Evolutionary conservation across 2,113 vertebrate species (phyloP), one percentile per base, ranked within the genome.

Genomic region (Halcyon senegalensis): DNA sequence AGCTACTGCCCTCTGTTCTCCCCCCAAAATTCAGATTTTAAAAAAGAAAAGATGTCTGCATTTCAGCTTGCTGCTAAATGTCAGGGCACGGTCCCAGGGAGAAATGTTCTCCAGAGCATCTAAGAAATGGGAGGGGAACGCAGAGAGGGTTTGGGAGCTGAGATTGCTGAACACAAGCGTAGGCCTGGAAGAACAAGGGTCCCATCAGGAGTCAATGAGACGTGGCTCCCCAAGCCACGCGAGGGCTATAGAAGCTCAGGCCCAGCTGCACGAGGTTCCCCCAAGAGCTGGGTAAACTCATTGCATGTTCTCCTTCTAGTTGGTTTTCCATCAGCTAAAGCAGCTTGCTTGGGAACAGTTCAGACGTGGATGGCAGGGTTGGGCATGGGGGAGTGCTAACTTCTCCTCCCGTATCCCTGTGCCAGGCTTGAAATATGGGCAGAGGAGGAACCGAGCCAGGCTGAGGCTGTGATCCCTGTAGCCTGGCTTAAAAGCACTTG

Each of bases 181-280:
- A 25, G 41, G n/a, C 43, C 5, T 5, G 23, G 2, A 2, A 35
- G 83, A 81, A 3, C 72, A 11, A 9, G 43, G 70, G 92, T 31
- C 72, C 90, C 91, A 94, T 93, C 90, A 80, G 84, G 58, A 96
- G 58, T 16, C 87, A 9, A 74, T 80, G 95, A 89, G 81, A 13
- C 15, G 4, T 79, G 70, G 48, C 79, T 88, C 35, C 44, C 66
- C 16, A 7, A 4, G 28, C 75, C 89, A 21, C 3, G 2, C 4
- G 27, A 13, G 93, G 68, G 67, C 50, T 24, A 55, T 43, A 20
- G 14, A 4, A 62, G 46, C 58, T 53, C 48, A 9, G 31, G 58
- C 69, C n/a, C 62, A 2, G 68, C 55, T 21, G 91, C 78, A 1
- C 0, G 8, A 21, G 24, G 44, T 33, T 74, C 46, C 30, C 58